A percentile compares a stretch with the other conserved stretches of the same genome.
These are phyloP conservation scores for Numenius arquata DNA, from an alignment of 2,113 vertebrate genomes.

Conservation along the genomic window DNA sequence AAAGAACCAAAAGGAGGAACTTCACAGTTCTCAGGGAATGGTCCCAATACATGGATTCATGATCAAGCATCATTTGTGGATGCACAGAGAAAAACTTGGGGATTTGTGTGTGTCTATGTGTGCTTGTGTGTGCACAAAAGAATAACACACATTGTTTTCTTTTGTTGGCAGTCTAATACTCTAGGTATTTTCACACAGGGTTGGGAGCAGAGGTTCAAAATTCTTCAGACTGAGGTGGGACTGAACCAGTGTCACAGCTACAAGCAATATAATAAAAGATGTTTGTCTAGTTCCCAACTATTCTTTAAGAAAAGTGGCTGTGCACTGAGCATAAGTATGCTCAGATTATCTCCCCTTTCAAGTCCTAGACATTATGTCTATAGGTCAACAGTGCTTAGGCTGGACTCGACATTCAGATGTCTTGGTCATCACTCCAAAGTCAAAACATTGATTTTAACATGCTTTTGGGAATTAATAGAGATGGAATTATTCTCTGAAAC, in stretches of 20 bases:
- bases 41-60: background rate
- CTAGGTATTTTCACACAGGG: background rate
- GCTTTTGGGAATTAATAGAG: background rate
- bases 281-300: background rate
- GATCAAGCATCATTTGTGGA: background rate
- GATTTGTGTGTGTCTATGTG: fast-evolving
- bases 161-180: background rate
- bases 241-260: background rate
- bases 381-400: background rate
- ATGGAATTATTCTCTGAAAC: background rate
- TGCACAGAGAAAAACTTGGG: background rate
- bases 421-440: background rate
- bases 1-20: background rate
- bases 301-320: background rate
- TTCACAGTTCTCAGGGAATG: background rate
- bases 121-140: background rate
- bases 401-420: background rate
- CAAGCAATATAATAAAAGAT: background rate
- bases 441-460: background rate
- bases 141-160: background rate
- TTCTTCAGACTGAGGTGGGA: background rate
- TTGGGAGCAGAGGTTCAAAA: background rate
- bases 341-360: background rate
- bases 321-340: background rate
- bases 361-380: background rate